phyloP scores from a whole-genome alignment of 2,113 vertebrate genomes.

The Atherinomorus stipes region DNA sequence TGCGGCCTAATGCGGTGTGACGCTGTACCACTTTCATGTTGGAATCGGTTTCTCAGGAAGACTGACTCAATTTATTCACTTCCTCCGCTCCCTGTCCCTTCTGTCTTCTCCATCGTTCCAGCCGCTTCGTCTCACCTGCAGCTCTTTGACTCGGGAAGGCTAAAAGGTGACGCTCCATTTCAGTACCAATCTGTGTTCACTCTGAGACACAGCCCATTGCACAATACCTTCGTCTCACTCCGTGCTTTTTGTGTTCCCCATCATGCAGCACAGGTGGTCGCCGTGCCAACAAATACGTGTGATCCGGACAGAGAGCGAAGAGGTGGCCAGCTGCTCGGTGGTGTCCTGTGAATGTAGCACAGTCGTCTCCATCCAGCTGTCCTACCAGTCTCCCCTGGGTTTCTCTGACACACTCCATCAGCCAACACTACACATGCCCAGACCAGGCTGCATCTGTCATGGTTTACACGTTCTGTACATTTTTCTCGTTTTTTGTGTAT shows the following conservation, averaged over 20 bases:
- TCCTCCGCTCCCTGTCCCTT: slow-evolving; percentile 11
- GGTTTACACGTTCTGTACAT: slow-evolving; percentile 23
- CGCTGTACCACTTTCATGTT: slow-evolving; percentile 68
- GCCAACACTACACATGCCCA: slow-evolving; percentile 27
- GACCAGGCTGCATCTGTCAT: slow-evolving; percentile 17
- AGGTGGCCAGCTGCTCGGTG: slow-evolving; percentile 50
- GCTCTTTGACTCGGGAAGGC: not conserved
- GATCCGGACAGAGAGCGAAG: slow-evolving; percentile 9
- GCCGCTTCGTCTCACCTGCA: slow-evolving; percentile 28
- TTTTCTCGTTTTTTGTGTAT: slow-evolving; percentile 5
- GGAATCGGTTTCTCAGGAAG: slow-evolving; percentile 58
- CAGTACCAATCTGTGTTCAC: slow-evolving; percentile 33
- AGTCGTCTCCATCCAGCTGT: slow-evolving; percentile 59
- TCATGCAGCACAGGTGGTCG: not conserved
- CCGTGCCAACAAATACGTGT: not conserved
- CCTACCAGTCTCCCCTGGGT: slow-evolving; percentile 46
- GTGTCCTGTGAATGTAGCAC: slow-evolving; percentile 50
- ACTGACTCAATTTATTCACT: slow-evolving; percentile 24
- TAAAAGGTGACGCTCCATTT: slow-evolving; percentile 29
- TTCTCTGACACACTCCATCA: slow-evolving; percentile 57
- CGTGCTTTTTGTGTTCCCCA: not conserved
- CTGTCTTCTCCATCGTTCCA: slow-evolving; percentile 47
- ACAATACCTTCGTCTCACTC: slow-evolving; percentile 19
- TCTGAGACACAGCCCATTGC: slow-evolving; percentile 20
- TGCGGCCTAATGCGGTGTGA: slow-evolving; percentile 58